Conservation (phyloP, 2,797 vertebrate genomes). For the Fratercula arctica region DNA sequence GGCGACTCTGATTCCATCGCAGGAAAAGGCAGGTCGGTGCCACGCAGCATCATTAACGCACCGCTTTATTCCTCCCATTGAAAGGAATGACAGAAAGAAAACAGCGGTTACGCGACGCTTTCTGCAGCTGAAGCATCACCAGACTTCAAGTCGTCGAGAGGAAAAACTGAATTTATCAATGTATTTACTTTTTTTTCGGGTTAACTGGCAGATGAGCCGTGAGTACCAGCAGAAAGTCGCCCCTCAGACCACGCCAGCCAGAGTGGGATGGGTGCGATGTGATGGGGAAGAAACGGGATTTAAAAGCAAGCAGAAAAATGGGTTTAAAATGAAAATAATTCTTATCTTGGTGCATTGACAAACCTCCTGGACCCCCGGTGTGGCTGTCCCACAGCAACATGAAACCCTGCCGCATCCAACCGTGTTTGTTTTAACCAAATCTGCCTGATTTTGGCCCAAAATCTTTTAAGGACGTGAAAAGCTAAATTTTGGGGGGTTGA, state of each 20-base stretch:
- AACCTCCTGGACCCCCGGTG: rapidly evolving
- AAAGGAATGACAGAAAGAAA: neutral
- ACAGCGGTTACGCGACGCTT: neutral
- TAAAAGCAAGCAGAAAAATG: neutral
- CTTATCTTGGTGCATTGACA: neutral
- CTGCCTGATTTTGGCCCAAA: neutral
- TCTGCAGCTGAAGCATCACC: neutral
- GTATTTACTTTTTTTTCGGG: rapidly evolving
- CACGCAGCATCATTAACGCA: rapidly evolving
- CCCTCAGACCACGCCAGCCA: rapidly evolving
- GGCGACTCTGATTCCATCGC: neutral
- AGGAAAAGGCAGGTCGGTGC: neutral
- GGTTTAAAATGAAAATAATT: neutral
- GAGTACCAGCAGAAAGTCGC: neutral
- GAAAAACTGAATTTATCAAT: neutral
- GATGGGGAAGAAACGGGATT: too few species aligned
- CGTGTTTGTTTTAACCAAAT: rapidly evolving
- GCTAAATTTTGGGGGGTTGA: rapidly evolving
- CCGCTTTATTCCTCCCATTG: constrained; percentile 18
- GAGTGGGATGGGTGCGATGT: rapidly evolving
- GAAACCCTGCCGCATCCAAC: neutral
- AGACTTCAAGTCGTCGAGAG: neutral
- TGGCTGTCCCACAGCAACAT: rapidly evolving
- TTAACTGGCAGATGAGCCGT: rapidly evolving
- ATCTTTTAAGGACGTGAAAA: rapidly evolving